Percentiles rank a stretch among this genome's conserved stretches.
Evolutionary conservation across 2,888 invertebrate species (phyloP).

Genomic region (Brachyptera risi): DNA sequence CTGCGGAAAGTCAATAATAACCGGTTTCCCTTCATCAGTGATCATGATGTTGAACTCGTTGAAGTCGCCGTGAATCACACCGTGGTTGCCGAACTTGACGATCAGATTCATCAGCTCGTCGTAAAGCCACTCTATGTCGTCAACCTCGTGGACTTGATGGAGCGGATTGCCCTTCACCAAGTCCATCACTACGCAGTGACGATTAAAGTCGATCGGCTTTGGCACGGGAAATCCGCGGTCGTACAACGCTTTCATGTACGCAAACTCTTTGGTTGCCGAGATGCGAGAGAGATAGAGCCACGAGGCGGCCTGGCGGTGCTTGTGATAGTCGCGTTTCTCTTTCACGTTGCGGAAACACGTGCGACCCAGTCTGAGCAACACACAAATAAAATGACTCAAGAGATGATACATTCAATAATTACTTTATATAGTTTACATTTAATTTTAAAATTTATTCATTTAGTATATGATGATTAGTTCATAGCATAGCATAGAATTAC

Average conservation of each 20-base stretch:
- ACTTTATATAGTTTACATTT: too few species aligned
- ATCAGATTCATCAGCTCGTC: constrained; percentile 93
- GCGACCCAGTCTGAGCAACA: constrained; percentile 74
- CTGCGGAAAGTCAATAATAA: constrained; percentile 97
- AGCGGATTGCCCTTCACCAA: constrained; percentile 77
- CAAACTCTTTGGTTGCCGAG: constrained; percentile 96
- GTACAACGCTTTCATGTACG: constrained; percentile 92
- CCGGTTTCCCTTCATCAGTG: constrained; percentile 69
- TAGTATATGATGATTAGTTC: too few species aligned
- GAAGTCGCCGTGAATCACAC: constrained; percentile 98
- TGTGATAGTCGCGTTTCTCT: constrained; percentile 95
- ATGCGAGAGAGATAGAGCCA: constrained; percentile 97
- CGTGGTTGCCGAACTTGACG: constrained; percentile 84
- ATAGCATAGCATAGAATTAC: too few species aligned
- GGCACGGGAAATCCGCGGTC: constrained; percentile 93
- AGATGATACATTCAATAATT: too few species aligned
- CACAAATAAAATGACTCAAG: too few species aligned
- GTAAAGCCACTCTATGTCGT: constrained; percentile 73
- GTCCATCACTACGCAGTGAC: constrained; percentile 96
- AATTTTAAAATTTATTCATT: too few species aligned
- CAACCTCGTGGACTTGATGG: constrained; percentile 61
- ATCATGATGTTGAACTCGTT: constrained; percentile 99
- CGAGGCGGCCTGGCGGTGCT: constrained; percentile 79
- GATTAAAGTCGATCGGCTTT: constrained; percentile 87
- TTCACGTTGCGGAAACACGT: constrained; percentile 95